phyloP scores from a whole-genome alignment of 1,140 invertebrate genomes.

The Nixonia krombeini region DNA sequence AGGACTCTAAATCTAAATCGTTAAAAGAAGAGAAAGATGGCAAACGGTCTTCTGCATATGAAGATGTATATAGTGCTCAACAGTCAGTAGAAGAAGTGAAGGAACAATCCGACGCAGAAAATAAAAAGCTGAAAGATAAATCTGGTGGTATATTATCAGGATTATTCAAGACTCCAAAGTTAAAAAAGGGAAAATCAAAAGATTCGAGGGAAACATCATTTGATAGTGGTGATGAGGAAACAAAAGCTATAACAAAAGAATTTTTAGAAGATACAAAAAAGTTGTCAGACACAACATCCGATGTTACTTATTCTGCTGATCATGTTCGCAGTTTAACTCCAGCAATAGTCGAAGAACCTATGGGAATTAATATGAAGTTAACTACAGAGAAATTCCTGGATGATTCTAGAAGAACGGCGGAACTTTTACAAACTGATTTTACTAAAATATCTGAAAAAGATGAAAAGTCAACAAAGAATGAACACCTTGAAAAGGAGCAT shows the following conservation, averaged over 20 bases:
- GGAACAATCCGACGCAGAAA: slow-evolving; percentile 54
- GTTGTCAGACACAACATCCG: slow-evolving; percentile 9
- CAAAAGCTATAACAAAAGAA: slow-evolving; percentile 40
- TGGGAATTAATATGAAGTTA: slow-evolving; percentile 14
- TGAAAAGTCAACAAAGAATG: slow-evolving; percentile 4
- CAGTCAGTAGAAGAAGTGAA: slow-evolving; percentile 39
- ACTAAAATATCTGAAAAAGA: background rate
- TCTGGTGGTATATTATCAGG: slow-evolving; percentile 59
- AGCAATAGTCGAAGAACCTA: slow-evolving; percentile 1
- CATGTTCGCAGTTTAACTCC: background rate
- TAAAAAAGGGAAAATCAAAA: slow-evolving; percentile 58
- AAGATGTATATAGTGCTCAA: slow-evolving; percentile 54
- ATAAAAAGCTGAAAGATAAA: slow-evolving; percentile 64
- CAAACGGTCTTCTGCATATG: slow-evolving; percentile 48
- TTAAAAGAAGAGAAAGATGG: no score
- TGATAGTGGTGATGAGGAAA: slow-evolving; percentile 65
- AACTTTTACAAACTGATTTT: slow-evolving; percentile 5
- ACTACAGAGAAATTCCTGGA: slow-evolving; percentile 44
- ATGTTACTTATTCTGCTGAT: background rate
- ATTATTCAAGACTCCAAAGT: slow-evolving; percentile 64
- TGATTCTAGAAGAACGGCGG: slow-evolving; percentile 37
- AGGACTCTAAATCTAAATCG: no score
- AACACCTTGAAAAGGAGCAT: slow-evolving; percentile 14
- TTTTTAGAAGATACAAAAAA: slow-evolving; percentile 56
- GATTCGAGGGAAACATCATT: slow-evolving; percentile 62